Conservation (phyloP, 2,113 vertebrate genomes). For the Cranoglanis bouderius region DNA sequence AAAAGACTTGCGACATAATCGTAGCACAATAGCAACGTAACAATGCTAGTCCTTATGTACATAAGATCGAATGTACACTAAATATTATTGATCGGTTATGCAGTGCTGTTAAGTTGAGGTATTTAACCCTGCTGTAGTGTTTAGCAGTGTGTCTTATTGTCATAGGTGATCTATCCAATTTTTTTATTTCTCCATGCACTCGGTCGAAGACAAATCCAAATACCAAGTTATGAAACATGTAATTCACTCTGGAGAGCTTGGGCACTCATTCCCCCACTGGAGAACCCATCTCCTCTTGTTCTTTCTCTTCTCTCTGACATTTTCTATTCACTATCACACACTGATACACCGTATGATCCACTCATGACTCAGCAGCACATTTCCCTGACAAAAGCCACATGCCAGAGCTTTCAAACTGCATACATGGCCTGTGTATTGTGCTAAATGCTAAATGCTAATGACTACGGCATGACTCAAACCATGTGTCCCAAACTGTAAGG, state of each 20-base stretch:
- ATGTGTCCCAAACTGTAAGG: neutral
- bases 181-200: neutral
- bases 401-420: conserved; percentile 31
- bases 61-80: neutral
- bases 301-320: conserved; percentile 47
- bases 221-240: conserved; percentile 24
- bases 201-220: neutral
- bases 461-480: conserved; percentile 4
- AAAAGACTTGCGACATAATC: neutral
- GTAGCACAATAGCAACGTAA: neutral
- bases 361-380: conserved; percentile 50
- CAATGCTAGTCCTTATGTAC: no score
- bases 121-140: neutral
- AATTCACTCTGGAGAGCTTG: conserved; percentile 15
- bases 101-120: neutral
- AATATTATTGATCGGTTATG: neutral
- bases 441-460: conserved; percentile 28
- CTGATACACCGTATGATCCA: conserved; percentile 47
- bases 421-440: neutral
- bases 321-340: conserved; percentile 40
- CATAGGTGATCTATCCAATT: neutral
- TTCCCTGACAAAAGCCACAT: conserved; percentile 46
- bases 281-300: conserved; percentile 13
- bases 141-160: neutral
- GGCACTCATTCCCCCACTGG: neutral